Evolutionary conservation across 1,140 invertebrate species (phyloP).

Genomic region (Trichonephila clavipes): DNA sequence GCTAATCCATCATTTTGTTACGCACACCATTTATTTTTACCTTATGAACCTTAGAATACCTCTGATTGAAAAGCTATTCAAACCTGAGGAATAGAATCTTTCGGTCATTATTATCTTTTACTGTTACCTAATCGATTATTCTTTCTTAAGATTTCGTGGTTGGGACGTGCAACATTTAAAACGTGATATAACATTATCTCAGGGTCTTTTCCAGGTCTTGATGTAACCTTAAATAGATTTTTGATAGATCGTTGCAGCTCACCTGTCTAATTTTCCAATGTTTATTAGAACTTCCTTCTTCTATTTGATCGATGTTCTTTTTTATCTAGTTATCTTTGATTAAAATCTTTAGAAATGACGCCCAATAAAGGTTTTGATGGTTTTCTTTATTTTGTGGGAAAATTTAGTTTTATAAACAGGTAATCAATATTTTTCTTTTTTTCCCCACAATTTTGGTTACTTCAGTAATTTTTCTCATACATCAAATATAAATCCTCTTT

Average conservation of each 20-base stretch:
- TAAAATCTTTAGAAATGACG: background rate
- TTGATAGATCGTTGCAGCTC: background rate
- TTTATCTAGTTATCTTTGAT: background rate
- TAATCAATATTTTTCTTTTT: too few relatives aligned
- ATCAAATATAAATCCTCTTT: too few relatives aligned
- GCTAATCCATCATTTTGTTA: background rate
- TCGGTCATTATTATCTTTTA: background rate
- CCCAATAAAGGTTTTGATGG: background rate
- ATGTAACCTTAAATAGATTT: slow-evolving; percentile 2
- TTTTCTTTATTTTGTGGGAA: background rate
- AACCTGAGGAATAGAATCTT: background rate
- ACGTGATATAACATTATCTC: background rate
- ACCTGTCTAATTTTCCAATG: background rate
- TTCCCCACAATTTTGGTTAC: too few relatives aligned
- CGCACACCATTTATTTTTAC: background rate
- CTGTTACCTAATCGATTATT: background rate
- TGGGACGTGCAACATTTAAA: background rate
- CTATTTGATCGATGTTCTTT: background rate
- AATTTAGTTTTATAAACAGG: too few relatives aligned
- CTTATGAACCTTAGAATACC: background rate
- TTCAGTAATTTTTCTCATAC: too few relatives aligned
- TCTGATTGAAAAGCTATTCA: background rate
- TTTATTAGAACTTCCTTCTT: background rate
- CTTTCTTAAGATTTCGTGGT: background rate
- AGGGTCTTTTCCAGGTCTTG: background rate